phyloP scores from a whole-genome alignment of 1,140 invertebrate species.

The Drosophila sturtevanti region DNA sequence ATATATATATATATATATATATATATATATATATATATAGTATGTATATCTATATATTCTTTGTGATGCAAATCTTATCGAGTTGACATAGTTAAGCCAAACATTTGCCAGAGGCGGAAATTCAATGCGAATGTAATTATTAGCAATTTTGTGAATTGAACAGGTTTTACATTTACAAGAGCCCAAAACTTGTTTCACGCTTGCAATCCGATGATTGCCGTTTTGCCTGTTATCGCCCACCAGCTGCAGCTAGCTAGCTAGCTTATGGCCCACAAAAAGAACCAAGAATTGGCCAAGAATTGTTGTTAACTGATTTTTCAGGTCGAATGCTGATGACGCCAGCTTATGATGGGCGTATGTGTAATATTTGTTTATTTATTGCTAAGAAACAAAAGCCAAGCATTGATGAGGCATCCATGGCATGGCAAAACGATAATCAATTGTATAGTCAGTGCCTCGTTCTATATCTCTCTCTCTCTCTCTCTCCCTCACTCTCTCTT shows the following conservation, averaged over 20 bases:
- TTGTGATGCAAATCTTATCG: slow-evolving; percentile 70
- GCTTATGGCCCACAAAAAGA: neutral
- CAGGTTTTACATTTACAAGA: slow-evolving; percentile 54
- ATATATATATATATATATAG: too few relatives aligned
- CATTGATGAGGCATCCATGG: slow-evolving; percentile 1
- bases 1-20: too few relatives aligned
- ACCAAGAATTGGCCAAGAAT: neutral
- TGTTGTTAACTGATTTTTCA: neutral
- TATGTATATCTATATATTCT: slow-evolving; percentile 18
- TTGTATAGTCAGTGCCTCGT: slow-evolving; percentile 12
- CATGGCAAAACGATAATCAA: slow-evolving; percentile 1
- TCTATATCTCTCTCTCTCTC: neutral
- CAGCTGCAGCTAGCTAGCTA: neutral
- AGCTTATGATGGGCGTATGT: neutral
- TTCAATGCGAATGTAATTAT: slow-evolving; percentile 68
- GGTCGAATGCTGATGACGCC: neutral
- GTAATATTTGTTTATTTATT: slow-evolving; percentile 8
- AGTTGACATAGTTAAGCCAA: slow-evolving; percentile 68
- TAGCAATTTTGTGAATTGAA: slow-evolving; percentile 58
- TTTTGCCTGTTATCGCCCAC: slow-evolving; percentile 2
- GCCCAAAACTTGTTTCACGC: slow-evolving; percentile 2
- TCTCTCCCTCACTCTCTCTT: neutral
- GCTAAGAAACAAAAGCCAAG: neutral
- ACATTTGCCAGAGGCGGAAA: slow-evolving; percentile 60
- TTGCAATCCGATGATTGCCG: neutral